Evolutionary conservation across 2,113 vertebrate species (phyloP).

Genomic region (Casuarius casuarius): DNA sequence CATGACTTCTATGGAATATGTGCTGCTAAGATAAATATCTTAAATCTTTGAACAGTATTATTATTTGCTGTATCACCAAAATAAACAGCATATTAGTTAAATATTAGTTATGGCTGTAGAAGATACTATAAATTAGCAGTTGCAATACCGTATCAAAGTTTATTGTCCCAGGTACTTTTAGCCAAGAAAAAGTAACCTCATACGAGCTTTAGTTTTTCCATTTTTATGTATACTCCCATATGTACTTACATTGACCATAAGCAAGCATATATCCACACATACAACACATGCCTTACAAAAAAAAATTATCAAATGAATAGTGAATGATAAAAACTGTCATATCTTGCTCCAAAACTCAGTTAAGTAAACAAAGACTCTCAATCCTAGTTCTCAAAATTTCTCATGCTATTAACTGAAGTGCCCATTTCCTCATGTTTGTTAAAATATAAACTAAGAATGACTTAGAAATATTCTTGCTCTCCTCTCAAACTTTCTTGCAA

Average conservation of each 20-base stretch:
- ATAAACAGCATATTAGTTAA: background rate
- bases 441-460: background rate
- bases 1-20: background rate
- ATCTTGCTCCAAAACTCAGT: background rate
- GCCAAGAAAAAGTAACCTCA: background rate
- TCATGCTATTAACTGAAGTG: background rate
- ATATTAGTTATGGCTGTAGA: background rate
- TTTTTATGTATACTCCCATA: background rate
- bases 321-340: background rate
- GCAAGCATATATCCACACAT: background rate
- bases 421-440: background rate
- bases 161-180: background rate
- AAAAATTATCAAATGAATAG: background rate
- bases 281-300: background rate
- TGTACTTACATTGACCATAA: background rate
- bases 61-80: background rate
- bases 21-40: background rate
- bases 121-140: accelerated
- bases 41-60: background rate
- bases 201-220: background rate
- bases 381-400: background rate
- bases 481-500: background rate
- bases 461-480: background rate
- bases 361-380: background rate
- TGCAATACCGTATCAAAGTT: background rate